These are phyloP conservation scores for Phycodurus eques DNA, from an alignment of 2,113 vertebrate species.

Conservation along the genomic window DNA sequence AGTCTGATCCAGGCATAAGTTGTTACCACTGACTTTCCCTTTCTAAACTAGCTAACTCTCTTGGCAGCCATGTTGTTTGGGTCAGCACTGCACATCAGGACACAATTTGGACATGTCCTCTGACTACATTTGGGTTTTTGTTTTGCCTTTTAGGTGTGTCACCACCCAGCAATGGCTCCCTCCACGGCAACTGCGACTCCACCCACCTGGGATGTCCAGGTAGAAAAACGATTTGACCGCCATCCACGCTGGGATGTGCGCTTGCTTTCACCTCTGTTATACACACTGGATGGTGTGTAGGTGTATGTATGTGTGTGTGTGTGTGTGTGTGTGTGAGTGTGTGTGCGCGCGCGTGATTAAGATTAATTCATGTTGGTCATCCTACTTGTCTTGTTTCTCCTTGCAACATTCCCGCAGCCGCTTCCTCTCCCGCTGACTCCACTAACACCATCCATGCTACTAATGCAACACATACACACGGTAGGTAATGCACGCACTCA, in stretches of 20 bases:
- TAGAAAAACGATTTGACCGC: conserved; percentile 52
- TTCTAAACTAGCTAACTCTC: too few species aligned
- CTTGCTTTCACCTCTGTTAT: not conserved
- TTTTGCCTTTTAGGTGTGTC: conserved; percentile 72
- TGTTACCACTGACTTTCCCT: too few species aligned
- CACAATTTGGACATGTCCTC: too few species aligned
- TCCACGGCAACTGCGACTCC: conserved; percentile 77
- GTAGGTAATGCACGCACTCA: conserved; percentile 64
- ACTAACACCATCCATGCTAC: conserved; percentile 89
- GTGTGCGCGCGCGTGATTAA: not conserved
- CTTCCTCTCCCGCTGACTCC: conserved; percentile 79
- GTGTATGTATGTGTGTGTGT: not conserved
- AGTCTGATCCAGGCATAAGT: too few species aligned
- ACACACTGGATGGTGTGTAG: not conserved
- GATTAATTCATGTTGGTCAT: conserved; percentile 34
- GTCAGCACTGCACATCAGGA: not conserved
- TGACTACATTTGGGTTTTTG: not conserved
- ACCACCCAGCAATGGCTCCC: conserved; percentile 68
- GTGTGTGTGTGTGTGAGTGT: not conserved
- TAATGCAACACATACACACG: conserved; percentile 80
- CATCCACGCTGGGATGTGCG: not conserved
- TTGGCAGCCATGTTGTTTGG: too few species aligned
- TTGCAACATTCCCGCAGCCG: conserved; percentile 48
- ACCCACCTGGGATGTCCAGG: conserved; percentile 86
- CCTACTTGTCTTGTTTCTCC: conserved; percentile 24